phyloP scores from a whole-genome alignment of 2,113 vertebrate genomes.

The Ceyx cyanopectus region DNA sequence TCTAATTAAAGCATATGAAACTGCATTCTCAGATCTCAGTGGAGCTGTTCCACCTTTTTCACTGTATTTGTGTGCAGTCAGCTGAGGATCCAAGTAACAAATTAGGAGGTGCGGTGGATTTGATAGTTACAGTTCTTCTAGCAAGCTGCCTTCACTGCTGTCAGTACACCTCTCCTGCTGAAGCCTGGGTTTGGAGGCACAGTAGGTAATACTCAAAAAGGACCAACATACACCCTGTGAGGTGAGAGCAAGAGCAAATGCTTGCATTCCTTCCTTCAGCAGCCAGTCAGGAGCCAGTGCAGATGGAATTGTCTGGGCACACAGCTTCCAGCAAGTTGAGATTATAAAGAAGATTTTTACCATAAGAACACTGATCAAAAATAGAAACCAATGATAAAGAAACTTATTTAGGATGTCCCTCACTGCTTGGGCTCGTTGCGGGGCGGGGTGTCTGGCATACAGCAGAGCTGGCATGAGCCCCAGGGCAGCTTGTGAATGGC shows the following conservation, averaged over 20 bases:
- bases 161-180: background rate
- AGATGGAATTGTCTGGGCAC: background rate
- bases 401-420: background rate
- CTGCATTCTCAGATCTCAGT: slow-evolving; percentile 36
- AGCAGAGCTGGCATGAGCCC: background rate
- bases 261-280: background rate
- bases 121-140: background rate
- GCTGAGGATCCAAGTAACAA: background rate
- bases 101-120: background rate
- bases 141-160: background rate
- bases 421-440: background rate
- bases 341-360: background rate
- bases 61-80: slow-evolving; percentile 10
- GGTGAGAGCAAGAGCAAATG: background rate
- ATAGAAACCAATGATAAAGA: background rate
- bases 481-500: background rate
- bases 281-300: background rate
- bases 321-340: background rate
- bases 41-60: slow-evolving; percentile 41
- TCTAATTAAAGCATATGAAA: slow-evolving; percentile 53
- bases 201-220: background rate
- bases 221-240: rapidly evolving
- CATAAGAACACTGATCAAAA: background rate
- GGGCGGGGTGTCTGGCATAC: background rate
- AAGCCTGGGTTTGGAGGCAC: background rate